Evolutionary conservation across 64 coral and sea anemone genomes (phyloP).

Genomic region (Pocillopora damicornis): DNA sequence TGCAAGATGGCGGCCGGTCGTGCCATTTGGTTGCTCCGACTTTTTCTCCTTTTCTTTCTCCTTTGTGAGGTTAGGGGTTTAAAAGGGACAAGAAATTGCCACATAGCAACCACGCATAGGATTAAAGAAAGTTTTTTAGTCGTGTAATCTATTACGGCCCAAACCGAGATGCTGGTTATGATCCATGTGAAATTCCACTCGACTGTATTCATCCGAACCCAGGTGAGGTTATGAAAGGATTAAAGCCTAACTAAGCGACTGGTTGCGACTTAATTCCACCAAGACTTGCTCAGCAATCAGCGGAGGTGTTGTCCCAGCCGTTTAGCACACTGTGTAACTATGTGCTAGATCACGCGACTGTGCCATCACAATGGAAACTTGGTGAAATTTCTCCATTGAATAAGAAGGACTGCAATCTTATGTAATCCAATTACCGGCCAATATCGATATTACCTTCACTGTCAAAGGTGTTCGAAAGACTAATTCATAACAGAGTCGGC

Average conservation of each 20-base stretch:
- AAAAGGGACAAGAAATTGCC: no score
- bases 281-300: constrained; percentile 27
- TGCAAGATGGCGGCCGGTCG: no score
- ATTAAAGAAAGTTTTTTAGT: no score
- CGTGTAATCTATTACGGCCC: no score
- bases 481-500: constrained; percentile 1
- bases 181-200: no score
- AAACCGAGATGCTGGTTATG: no score
- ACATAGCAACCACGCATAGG: no score
- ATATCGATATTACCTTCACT: constrained; percentile 47
- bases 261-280: constrained; percentile 42
- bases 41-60: no score
- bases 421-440: constrained; percentile 32
- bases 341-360: constrained; percentile 19
- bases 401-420: constrained; percentile 38
- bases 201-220: no score
- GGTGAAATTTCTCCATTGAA: constrained; percentile 51
- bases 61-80: no score
- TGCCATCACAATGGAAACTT: constrained; percentile 54
- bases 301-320: constrained; percentile 49
- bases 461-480: constrained; percentile 43
- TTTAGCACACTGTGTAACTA: constrained; percentile 40
- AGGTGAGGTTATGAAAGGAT: constrained; percentile 3
- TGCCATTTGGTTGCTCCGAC: no score
- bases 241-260: constrained; percentile 55